Evolutionary conservation across 2,113 vertebrate species (phyloP).

Genomic region (Marmota monax): DNA sequence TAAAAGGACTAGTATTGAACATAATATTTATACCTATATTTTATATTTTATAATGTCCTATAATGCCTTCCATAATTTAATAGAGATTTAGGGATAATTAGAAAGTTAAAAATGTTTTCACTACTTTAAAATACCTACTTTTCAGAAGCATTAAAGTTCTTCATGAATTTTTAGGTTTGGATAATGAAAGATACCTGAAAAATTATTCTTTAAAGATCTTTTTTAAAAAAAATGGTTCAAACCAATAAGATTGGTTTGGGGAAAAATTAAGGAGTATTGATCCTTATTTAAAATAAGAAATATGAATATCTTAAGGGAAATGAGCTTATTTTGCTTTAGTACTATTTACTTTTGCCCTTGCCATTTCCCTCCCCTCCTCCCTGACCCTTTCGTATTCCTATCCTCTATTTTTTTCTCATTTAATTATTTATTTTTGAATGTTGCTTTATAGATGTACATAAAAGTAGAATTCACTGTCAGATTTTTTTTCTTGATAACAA

Average conservation of each 20-base stretch:
- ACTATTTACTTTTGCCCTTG: no score
- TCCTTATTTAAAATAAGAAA: neutral
- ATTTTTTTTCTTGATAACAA: neutral
- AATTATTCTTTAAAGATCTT: neutral
- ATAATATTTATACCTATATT: slow-evolving; percentile 27
- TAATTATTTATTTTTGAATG: no score
- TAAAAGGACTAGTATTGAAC: neutral
- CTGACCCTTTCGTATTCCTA: no score
- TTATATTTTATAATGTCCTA: slow-evolving; percentile 5
- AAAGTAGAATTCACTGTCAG: neutral
- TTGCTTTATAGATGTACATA: no score
- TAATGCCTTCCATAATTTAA: neutral
- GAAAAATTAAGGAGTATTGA: neutral
- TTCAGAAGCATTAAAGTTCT: neutral
- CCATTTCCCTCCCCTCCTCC: no score
- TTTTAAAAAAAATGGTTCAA: neutral
- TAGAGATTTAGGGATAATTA: neutral
- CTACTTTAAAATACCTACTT: neutral
- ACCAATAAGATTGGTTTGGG: neutral
- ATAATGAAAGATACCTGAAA: slow-evolving; percentile 20
- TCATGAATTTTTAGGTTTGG: neutral
- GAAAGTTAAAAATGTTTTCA: neutral
- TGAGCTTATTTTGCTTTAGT: neutral
- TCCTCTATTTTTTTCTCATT: no score
- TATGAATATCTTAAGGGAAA: neutral